Conservation (phyloP, 2,113 vertebrate species). For the Peucedramus taeniatus region DNA sequence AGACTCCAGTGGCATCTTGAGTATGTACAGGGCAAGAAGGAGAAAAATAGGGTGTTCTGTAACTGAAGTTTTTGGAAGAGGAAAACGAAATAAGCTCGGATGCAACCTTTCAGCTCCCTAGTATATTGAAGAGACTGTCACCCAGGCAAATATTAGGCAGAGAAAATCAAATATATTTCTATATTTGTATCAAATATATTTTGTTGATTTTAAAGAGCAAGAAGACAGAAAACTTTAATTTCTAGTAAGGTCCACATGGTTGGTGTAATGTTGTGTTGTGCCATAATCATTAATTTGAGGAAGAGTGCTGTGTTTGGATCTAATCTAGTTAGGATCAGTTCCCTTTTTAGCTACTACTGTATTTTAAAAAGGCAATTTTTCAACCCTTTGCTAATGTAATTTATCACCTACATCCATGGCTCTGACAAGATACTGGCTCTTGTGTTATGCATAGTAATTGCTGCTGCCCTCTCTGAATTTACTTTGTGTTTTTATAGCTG, state of each 20-base stretch:
- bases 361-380: conserved; percentile 62
- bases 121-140: neutral
- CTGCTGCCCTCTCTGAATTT: conserved; percentile 17
- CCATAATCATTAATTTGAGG: neutral
- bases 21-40: neutral
- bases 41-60: neutral
- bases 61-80: neutral
- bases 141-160: neutral
- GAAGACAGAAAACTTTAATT: neutral
- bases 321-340: conserved; percentile 45
- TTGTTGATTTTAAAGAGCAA: neutral
- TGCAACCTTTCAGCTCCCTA: neutral
- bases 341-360: conserved; percentile 37
- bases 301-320: neutral
- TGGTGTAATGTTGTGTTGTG: neutral
- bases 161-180: neutral
- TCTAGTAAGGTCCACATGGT: neutral
- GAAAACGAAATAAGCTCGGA: neutral
- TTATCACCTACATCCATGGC: conserved; percentile 35
- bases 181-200: too few relatives aligned
- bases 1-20: neutral
- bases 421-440: conserved; percentile 26
- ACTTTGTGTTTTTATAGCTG: neutral
- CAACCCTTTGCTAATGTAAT: conserved; percentile 23
- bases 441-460: conserved; percentile 42